Percentiles rank a stretch among this genome's conserved stretches.
These are phyloP conservation scores for Mus spicilegus DNA, from an alignment of 2,113 vertebrate genomes.

Conservation along the genomic window DNA sequence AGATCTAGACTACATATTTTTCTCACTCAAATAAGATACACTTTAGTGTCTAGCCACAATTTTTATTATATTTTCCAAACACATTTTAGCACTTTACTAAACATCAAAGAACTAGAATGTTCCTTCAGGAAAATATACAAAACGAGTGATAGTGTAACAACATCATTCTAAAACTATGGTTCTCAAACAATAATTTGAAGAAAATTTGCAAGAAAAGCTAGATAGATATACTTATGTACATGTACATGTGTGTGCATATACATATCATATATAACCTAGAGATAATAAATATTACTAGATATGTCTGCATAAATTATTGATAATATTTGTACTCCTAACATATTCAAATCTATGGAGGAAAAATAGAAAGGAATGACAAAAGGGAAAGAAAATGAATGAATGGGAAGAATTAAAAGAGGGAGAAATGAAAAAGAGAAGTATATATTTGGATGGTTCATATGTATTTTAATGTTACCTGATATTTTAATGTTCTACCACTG, in stretches of 20 bases:
- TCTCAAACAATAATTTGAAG: background rate
- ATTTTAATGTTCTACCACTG: background rate
- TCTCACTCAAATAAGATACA: background rate
- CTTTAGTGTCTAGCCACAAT: background rate
- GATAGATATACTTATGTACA: background rate
- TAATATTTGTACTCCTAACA: rapidly evolving
- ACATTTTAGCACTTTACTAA: background rate
- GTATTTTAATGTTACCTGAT: background rate
- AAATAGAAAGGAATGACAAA: background rate
- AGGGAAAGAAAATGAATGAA: background rate
- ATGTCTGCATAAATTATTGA: background rate
- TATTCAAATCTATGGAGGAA: background rate
- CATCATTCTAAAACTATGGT: background rate
- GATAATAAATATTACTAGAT: background rate
- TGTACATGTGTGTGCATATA: too few species aligned
- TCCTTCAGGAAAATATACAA: background rate
- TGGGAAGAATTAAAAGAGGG: background rate
- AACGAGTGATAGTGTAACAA: background rate
- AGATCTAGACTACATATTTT: background rate
- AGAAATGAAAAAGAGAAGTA: background rate
- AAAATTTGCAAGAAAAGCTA: background rate
- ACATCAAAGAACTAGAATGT: background rate
- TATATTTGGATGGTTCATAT: background rate
- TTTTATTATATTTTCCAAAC: background rate
- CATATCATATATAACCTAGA: background rate